Conservation (phyloP, 2,888 invertebrate genomes). For the Pristionchus mayeri region DNA sequence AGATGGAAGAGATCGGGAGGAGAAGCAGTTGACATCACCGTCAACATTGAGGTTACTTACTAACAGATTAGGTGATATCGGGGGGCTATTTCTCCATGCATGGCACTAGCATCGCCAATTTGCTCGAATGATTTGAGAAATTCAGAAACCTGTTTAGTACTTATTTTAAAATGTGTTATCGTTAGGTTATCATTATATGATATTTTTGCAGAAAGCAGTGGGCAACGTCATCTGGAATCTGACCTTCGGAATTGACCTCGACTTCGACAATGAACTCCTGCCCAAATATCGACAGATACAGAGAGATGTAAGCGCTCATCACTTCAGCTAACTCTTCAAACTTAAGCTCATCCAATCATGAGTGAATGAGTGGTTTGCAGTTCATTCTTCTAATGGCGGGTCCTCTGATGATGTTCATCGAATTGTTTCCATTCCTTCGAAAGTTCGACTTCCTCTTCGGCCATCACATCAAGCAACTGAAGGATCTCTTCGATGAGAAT, state of each 20-base stretch:
- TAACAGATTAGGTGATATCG: background rate
- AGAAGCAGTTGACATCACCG: background rate
- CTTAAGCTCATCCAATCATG: no score
- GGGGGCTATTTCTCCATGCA: no score
- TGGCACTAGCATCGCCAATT: no score
- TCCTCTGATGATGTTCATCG: background rate
- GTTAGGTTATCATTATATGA: background rate
- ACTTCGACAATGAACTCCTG: background rate
- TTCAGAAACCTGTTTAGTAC: background rate
- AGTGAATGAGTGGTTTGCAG: background rate
- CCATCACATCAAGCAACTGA: background rate
- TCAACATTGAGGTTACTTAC: background rate
- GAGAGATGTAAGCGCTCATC: background rate
- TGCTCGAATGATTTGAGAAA: no score
- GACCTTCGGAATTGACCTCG: background rate
- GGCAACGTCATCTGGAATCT: background rate
- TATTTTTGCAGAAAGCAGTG: background rate
- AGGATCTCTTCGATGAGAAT: background rate
- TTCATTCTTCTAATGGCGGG: background rate
- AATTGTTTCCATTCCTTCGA: background rate
- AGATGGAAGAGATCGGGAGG: conserved; percentile 13
- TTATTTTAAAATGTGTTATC: background rate
- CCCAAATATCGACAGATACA: background rate
- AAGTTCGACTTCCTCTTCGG: conserved; percentile 1
- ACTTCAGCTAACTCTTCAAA: background rate